Evolutionary conservation across 2,797 vertebrate genomes (phyloP), one percentile per base, ranked within the genome.

Genomic region (Rhabdophis nuchalis): DNA sequence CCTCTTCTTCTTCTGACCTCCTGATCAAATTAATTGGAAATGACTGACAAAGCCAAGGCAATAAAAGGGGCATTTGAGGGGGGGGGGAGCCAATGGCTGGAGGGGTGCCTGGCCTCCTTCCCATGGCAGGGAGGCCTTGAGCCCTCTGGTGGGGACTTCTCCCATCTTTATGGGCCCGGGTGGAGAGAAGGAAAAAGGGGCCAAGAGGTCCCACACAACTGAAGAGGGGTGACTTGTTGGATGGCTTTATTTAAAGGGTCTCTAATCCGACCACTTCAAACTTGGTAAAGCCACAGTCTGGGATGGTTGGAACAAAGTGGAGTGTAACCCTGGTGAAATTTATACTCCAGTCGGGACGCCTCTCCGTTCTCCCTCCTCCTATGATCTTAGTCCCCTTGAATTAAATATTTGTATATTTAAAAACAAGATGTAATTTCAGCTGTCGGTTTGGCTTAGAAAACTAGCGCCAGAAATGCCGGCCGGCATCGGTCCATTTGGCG

Each of bases 31-130:
- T 91, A 91, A 85, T 87, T 1, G 64, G 32, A 90, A 90, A 87
- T 77, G 92, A 92, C 85, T 82, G 86, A 61, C 89, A 90, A 91
- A 91, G 86, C 86, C 86, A 93, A 91, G 64, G 57, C 89, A 85
- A 93, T 90, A 54, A 82, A 90, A 85, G n/a, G 89, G n/a, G 56
- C 50, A 46, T 46, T n/a, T 18, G 50, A 56, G 56, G 56, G 18
- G 29, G 77, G 56, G 56, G 18, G 29, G 60, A 4, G 89, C 10
- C 68, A 60, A 82, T n/a, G 89, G 61, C 86, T 50, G 85, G 32
- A 58, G 56, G 46, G 50, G 50, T 8, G 12, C 77, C 14, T n/a
- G 12, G 8, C 9, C 29, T 32, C 25, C 36, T 11, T 27, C 50
- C 7, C 87, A 14, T 5, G 18, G 11, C 3, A 25, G n/a, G 29